These are phyloP conservation scores for Tetraneura akinire DNA, from an alignment of 1,140 invertebrate species.

Conservation along the genomic window DNA sequence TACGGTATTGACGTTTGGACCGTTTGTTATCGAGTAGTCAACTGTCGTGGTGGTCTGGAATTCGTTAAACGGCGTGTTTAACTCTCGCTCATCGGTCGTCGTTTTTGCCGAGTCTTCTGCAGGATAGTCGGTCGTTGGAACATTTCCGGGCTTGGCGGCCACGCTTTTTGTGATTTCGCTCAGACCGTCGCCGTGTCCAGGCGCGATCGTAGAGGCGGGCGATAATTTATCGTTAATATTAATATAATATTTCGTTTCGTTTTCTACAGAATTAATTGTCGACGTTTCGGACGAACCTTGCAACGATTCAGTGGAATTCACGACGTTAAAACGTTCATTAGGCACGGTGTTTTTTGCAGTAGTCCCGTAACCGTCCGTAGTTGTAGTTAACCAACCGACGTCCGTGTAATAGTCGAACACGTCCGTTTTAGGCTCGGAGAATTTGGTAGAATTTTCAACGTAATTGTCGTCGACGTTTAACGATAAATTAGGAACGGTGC, in stretches of 20 bases:
- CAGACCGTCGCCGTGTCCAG: neutral
- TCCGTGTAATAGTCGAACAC: neutral
- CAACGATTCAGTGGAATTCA: neutral
- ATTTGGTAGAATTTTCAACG: neutral
- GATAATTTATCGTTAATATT: neutral
- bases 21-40: neutral
- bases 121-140: neutral
- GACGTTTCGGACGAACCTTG: neutral
- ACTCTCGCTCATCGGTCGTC: neutral
- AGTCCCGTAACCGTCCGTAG: neutral
- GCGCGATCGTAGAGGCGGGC: no score
- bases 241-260: neutral
- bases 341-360: neutral
- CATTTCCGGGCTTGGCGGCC: neutral
- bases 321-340: no score
- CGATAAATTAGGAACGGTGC: neutral
- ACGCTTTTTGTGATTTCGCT: neutral
- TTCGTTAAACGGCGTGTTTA: neutral
- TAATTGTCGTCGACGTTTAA: neutral
- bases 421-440: neutral
- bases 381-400: neutral
- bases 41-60: neutral
- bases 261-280: neutral
- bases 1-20: neutral
- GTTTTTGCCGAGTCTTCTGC: neutral